Conservation (phyloP, 2,113 vertebrate species). For the Noctilio leporinus region DNA sequence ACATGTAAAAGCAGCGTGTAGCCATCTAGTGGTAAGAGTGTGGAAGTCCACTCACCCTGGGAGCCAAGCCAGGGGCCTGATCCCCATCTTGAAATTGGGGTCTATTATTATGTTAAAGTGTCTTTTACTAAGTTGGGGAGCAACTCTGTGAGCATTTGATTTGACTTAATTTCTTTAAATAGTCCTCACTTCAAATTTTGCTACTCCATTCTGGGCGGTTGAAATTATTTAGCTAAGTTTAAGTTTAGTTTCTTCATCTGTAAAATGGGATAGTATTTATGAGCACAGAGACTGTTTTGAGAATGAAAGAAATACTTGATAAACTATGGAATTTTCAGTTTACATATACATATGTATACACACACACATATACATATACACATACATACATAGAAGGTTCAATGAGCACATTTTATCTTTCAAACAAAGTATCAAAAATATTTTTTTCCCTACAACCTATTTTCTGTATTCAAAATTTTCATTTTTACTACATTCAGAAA, state of each 20-base stretch:
- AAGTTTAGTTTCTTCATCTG: not conserved
- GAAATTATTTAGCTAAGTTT: not conserved
- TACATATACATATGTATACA: fast-evolving
- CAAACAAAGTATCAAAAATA: not conserved
- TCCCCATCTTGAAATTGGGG: not conserved
- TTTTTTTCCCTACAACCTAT: not conserved
- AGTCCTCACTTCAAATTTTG: not conserved
- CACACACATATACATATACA: not conserved
- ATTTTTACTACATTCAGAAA: constrained; percentile 6
- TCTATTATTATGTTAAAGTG: not conserved
- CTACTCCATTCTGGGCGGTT: not conserved
- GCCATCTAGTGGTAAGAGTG: constrained; percentile 31
- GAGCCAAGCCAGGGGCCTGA: not conserved
- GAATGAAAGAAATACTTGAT: not conserved
- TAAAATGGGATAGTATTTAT: not conserved
- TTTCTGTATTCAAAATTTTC: not conserved
- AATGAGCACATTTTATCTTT: not conserved
- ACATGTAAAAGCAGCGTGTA: not conserved
- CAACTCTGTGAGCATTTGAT: not conserved
- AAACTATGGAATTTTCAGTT: not conserved
- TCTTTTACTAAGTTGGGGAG: not conserved
- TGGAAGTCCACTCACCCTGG: not conserved
- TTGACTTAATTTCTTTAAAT: not conserved
- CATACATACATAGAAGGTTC: not conserved
- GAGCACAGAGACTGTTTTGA: not conserved